phyloP scores from a whole-genome alignment of 1,140 invertebrate species.

The Diorhabda sublineata region DNA sequence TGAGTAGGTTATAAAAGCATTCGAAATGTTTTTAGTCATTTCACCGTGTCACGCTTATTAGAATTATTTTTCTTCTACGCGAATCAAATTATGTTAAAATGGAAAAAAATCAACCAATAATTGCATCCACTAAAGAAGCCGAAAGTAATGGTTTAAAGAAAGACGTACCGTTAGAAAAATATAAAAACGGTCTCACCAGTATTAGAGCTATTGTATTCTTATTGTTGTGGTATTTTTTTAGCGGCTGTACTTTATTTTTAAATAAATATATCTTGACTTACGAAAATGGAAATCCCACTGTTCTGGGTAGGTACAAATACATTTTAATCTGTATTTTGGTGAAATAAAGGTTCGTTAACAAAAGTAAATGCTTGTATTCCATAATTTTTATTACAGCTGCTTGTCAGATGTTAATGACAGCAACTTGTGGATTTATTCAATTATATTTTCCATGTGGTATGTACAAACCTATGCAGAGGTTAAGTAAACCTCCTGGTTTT shows the following conservation, averaged over 20 bases:
- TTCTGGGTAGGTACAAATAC: constrained; percentile 60
- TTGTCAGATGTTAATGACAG: constrained; percentile 75
- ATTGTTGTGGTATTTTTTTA: constrained; percentile 74
- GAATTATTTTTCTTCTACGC: background rate
- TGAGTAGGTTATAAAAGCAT: background rate
- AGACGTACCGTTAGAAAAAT: constrained; percentile 22
- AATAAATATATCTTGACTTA: constrained; percentile 82
- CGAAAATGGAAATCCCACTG: constrained; percentile 71
- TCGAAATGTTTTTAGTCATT: background rate
- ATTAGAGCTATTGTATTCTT: constrained; percentile 65
- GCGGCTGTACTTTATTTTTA: constrained; percentile 73
- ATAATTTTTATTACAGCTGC: constrained; percentile 51
- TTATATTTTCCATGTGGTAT: constrained; percentile 73
- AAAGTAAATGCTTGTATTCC: too few relatives aligned
- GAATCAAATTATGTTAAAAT: constrained; percentile 9
- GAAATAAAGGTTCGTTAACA: too few relatives aligned
- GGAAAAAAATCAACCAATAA: constrained; percentile 8
- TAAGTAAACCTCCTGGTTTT: constrained; percentile 66
- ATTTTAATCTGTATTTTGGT: too few relatives aligned
- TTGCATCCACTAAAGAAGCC: constrained; percentile 9
- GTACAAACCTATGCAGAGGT: constrained; percentile 59
- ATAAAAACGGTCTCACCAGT: constrained; percentile 53
- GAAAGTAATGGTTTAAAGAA: constrained; percentile 25
- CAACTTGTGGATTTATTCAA: constrained; percentile 72
- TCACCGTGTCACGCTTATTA: background rate